These are phyloP conservation scores for Macaria notata DNA, from an alignment of 2,888 invertebrate species.

Conservation along the genomic window DNA sequence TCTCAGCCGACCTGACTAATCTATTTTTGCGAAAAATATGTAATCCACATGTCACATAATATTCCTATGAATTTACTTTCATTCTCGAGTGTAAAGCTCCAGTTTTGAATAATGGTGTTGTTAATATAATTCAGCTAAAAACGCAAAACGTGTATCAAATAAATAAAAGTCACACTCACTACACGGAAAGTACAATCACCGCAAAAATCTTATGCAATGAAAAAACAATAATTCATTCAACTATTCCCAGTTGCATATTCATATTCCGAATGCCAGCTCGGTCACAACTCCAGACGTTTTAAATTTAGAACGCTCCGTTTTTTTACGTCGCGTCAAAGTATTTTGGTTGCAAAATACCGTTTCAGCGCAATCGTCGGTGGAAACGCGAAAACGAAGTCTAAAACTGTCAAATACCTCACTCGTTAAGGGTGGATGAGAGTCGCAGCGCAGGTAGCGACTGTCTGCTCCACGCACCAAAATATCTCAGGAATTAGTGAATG, in stretches of 20 bases:
- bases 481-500: conserved; percentile 36
- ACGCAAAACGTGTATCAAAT: conserved; percentile 6
- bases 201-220: conserved; percentile 43
- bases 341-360: conserved; percentile 65
- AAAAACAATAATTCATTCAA: conserved; percentile 53
- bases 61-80: too few relatives aligned
- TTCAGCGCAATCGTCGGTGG: conserved; percentile 42
- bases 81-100: too few relatives aligned
- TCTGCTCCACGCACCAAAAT: conserved; percentile 28
- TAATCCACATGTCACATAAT: too few relatives aligned
- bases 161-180: conserved; percentile 20
- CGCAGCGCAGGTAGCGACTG: conserved; percentile 30
- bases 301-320: conserved; percentile 59
- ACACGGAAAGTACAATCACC: conserved; percentile 28
- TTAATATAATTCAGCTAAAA: conserved; percentile 5
- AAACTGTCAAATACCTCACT: conserved; percentile 29
- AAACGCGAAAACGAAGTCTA: conserved; percentile 36
- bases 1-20: too few relatives aligned
- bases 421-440: conserved; percentile 26
- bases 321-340: conserved; percentile 60
- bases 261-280: conserved; percentile 44
- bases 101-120: neutral
- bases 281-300: conserved; percentile 54
- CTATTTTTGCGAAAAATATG: too few relatives aligned
- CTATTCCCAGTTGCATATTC: conserved; percentile 48